These are phyloP conservation scores for Drosophila siamana DNA, from an alignment of 2,888 invertebrate genomes.

Conservation along the genomic window DNA sequence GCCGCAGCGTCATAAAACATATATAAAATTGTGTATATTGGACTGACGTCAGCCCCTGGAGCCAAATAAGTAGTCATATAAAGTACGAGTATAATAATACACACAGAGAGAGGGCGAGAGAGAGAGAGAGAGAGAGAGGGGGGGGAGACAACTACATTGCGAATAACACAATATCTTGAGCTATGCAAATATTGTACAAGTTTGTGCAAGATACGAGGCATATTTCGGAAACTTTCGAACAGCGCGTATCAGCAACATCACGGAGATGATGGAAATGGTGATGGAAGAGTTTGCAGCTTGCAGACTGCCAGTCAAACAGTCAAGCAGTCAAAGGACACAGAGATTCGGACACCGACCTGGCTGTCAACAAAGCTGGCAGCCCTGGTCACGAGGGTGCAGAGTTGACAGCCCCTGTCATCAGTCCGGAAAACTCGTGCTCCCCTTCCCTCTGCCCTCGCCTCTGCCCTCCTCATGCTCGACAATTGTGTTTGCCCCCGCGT, in stretches of 20 bases:
- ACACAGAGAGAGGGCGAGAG: background rate
- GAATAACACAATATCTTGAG: conserved; percentile 48
- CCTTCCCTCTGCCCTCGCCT: background rate
- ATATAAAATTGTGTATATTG: conserved; percentile 55
- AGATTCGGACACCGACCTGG: conserved; percentile 41
- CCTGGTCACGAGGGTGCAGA: conserved; percentile 60
- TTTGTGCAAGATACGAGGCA: conserved; percentile 41
- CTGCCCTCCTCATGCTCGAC: no score
- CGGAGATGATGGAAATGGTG: background rate
- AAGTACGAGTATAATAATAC: conserved; percentile 21
- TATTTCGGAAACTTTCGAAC: conserved; percentile 42
- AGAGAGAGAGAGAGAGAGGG: no score
- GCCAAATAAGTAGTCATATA: conserved; percentile 43
- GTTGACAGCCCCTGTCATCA: conserved; percentile 55
- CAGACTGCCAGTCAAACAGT: conserved; percentile 53
- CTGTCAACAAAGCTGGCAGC: conserved; percentile 3
- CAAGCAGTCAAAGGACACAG: conserved; percentile 63
- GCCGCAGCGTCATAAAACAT: conserved; percentile 62
- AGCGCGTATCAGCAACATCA: background rate
- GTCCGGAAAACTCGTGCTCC: conserved; percentile 1
- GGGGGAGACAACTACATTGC: conserved; percentile 25
- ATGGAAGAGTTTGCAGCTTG: no score
- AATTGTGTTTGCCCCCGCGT: conserved; percentile 54
- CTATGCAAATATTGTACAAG: conserved; percentile 49
- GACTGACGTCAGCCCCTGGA: conserved; percentile 66